Evolutionary conservation across 2,888 invertebrate species (phyloP).

Genomic region (Chymomyza fuscimana): DNA sequence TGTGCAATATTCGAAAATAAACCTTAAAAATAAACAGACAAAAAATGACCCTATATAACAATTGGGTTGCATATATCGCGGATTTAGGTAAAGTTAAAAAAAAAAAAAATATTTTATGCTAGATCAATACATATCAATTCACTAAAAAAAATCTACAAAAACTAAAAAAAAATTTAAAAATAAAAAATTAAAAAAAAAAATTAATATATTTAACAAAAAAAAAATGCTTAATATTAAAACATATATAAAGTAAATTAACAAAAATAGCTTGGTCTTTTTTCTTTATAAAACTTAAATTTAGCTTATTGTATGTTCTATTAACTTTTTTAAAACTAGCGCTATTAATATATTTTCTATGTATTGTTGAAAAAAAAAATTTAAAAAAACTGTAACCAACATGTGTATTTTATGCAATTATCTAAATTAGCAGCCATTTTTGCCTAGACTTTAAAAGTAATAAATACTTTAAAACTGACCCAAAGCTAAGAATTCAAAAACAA

Average conservation of each 20-base stretch:
- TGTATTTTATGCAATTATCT: not conserved
- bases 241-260: too few relatives aligned
- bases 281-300: not conserved
- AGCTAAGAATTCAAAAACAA: constrained; percentile 16
- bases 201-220: not conserved
- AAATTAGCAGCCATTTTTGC: not conserved
- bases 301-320: not conserved
- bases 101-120: too few relatives aligned
- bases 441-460: not conserved
- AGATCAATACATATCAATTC: not conserved
- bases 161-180: constrained; percentile 11
- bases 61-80: constrained; percentile 64
- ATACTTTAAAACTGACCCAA: constrained; percentile 1
- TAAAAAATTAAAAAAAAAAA: constrained; percentile 7
- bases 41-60: not conserved
- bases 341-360: not conserved
- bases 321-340: not conserved
- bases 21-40: not conserved
- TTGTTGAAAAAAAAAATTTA: constrained; percentile 14
- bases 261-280: not conserved
- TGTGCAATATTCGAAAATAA: constrained; percentile 29
- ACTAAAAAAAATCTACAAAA: not conserved
- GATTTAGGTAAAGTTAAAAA: constrained; percentile 22
- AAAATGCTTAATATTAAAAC: not conserved
- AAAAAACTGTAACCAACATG: not conserved